These are phyloP conservation scores for Eumaeus atala DNA, from an alignment of 1,140 invertebrate genomes.

Conservation along the genomic window DNA sequence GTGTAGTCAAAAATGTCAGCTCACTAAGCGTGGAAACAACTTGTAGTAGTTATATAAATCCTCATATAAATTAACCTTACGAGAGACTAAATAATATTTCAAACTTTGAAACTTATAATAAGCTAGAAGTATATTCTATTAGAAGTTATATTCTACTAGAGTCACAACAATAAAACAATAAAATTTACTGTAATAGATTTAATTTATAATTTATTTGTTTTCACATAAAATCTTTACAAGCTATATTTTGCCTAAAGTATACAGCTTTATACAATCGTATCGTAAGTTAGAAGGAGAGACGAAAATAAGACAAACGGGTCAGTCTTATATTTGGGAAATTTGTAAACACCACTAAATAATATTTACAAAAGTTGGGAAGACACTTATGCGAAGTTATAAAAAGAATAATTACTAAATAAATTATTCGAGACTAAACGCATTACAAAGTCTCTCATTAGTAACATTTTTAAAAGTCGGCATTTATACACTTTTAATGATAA, in stretches of 20 bases:
- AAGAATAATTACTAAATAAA: constrained; percentile 56
- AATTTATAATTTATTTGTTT: constrained; percentile 63
- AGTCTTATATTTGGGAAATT: constrained; percentile 73
- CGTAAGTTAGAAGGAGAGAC: constrained; percentile 57
- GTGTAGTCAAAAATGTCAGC: too few species aligned
- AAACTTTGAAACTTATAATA: background rate
- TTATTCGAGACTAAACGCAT: constrained; percentile 42
- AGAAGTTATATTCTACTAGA: too few species aligned
- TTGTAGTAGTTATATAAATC: too few species aligned
- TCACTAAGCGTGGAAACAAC: too few species aligned
- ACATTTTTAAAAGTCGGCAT: constrained; percentile 47
- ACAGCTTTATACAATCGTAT: constrained; percentile 50
- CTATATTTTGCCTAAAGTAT: constrained; percentile 55
- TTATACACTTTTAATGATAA: constrained; percentile 61
- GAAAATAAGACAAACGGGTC: constrained; percentile 71
- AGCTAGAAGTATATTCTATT: too few species aligned
- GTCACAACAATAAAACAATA: constrained; percentile 36
- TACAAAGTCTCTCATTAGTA: constrained; percentile 51
- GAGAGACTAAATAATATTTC: background rate
- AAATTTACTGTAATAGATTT: constrained; percentile 50
- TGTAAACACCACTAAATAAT: constrained; percentile 65
- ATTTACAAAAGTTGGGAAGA: constrained; percentile 73
- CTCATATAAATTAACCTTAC: too few species aligned
- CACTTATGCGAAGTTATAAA: constrained; percentile 58
- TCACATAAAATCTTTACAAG: constrained; percentile 59